Percentiles rank a stretch among this genome's conserved stretches.
These are phyloP conservation scores for Lypha dubia DNA, from an alignment of 2,888 invertebrate genomes.

Conservation along the genomic window DNA sequence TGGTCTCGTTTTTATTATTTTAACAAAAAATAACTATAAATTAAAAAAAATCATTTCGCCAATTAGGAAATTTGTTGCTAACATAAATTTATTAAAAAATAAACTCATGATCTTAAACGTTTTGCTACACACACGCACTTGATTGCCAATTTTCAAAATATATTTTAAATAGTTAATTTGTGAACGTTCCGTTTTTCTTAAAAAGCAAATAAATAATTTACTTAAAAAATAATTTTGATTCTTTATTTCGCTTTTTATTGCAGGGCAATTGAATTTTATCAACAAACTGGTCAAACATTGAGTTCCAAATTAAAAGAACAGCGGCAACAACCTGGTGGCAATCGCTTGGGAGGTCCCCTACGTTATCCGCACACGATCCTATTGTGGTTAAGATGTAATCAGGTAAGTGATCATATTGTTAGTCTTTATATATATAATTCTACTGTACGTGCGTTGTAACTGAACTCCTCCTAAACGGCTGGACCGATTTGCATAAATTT, in stretches of 20 bases:
- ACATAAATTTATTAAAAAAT: too few species aligned
- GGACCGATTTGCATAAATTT: too few species aligned
- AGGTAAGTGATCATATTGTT: slow-evolving; percentile 84
- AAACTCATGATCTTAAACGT: too few species aligned
- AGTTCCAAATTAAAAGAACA: slow-evolving; percentile 79
- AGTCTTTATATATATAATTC: too few species aligned
- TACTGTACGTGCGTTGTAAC: too few species aligned
- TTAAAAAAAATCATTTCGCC: background rate
- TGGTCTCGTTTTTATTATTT: background rate
- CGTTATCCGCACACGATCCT: slow-evolving; percentile 90
- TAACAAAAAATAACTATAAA: background rate
- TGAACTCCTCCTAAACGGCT: too few species aligned
- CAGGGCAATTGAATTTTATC: slow-evolving; percentile 84
- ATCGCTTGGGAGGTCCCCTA: slow-evolving; percentile 88
- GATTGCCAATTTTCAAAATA: too few species aligned
- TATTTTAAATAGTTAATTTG: too few species aligned
- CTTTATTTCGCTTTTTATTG: slow-evolving; percentile 36
- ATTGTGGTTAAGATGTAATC: slow-evolving; percentile 93
- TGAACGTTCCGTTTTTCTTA: too few species aligned
- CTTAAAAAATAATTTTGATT: slow-evolving; percentile 1
- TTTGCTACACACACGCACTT: too few species aligned
- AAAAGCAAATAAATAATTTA: background rate
- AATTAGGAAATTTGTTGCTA: background rate
- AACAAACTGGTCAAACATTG: slow-evolving; percentile 79
- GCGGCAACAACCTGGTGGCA: slow-evolving; percentile 84